phyloP scores from a whole-genome alignment of 1,140 invertebrate genomes.

The Physella acuta region DNA sequence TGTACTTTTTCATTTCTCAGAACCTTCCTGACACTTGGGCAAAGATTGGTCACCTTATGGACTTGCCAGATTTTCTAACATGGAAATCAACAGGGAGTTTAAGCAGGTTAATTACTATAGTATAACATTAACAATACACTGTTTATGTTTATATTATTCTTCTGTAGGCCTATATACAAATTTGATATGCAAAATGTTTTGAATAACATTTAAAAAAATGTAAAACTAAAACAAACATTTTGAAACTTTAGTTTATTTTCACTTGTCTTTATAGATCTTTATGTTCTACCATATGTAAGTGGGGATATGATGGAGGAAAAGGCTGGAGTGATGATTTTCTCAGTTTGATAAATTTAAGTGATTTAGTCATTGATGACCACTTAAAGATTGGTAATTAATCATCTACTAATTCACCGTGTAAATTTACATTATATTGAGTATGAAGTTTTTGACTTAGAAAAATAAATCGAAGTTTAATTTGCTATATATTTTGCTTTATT shows the following conservation, averaged over 20 bases:
- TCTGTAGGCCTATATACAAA: no score
- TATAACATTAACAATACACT: no score
- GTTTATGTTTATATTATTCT: no score
- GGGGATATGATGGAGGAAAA: slow-evolving; percentile 76
- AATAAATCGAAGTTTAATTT: no score
- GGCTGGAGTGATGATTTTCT: slow-evolving; percentile 80
- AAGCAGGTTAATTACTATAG: slow-evolving; percentile 70
- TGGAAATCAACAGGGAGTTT: slow-evolving; percentile 83
- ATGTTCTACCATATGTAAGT: slow-evolving; percentile 73
- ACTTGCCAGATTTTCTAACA: slow-evolving; percentile 90
- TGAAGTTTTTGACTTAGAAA: no score
- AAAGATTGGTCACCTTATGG: slow-evolving; percentile 77
- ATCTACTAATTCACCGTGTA: no score
- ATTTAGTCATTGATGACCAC: slow-evolving; percentile 69
- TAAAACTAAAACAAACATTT: not conserved
- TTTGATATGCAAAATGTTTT: no score
- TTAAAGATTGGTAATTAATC: slow-evolving; percentile 78
- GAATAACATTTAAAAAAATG: no score
- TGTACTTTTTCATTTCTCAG: no score
- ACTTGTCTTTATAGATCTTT: not conserved
- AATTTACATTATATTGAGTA: no score
- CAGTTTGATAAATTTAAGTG: slow-evolving; percentile 42
- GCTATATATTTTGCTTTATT: no score
- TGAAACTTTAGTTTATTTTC: not conserved
- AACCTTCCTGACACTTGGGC: slow-evolving; percentile 72